Conservation (phyloP, 23 tunicate genomes). For the Clavelina lepadiformis region DNA sequence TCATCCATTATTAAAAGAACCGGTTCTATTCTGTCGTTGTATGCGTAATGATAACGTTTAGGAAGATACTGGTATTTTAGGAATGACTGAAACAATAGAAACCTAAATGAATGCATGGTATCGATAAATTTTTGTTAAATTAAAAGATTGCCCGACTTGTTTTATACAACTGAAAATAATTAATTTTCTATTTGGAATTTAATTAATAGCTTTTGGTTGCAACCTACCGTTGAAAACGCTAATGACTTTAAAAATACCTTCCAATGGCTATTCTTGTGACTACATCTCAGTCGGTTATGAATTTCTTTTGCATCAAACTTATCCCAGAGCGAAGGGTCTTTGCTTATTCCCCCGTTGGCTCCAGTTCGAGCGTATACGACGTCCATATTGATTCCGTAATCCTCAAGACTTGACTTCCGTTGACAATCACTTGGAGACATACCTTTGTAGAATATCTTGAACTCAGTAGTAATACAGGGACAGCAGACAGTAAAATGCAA, state of each 20-base stretch:
- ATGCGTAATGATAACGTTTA: conserved; percentile 62
- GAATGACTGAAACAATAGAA: conserved; percentile 28
- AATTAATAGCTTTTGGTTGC: no score
- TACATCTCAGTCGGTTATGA: conserved; percentile 45
- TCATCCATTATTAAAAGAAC: conserved; percentile 49
- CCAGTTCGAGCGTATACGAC: conserved; percentile 45
- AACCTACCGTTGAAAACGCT: no score
- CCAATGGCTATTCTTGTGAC: conserved; percentile 48
- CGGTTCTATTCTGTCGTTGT: conserved; percentile 48
- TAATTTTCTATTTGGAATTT: no score
- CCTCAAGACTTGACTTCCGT: conserved; percentile 43
- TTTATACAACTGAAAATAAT: no score
- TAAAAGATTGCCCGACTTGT: no score
- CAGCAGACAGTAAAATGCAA: neutral
- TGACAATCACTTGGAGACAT: conserved; percentile 62
- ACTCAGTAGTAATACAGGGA: no score
- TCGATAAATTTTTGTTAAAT: no score
- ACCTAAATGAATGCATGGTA: no score
- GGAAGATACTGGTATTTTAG: conserved; percentile 62
- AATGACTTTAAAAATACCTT: conserved; percentile 16
- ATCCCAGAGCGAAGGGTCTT: conserved; percentile 24
- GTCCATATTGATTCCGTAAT: conserved; percentile 54
- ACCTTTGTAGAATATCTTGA: conserved; percentile 19
- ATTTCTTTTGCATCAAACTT: conserved; percentile 40
- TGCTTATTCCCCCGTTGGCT: conserved; percentile 45